phyloP scores from a whole-genome alignment of 2,113 vertebrate genomes.

The Cepphus grylle region DNA sequence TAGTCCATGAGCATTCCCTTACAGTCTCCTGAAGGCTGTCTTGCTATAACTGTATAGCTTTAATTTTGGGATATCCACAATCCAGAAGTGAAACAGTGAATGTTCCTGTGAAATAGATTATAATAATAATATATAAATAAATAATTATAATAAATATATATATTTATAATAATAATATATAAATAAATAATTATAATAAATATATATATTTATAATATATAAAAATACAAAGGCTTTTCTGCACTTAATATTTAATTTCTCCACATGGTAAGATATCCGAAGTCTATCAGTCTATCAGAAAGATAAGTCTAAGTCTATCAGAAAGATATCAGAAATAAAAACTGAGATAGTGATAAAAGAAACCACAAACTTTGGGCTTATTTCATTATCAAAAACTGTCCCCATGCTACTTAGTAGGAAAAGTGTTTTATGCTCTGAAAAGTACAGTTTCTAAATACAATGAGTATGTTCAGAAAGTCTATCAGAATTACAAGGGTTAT shows the following conservation, averaged over 20 bases:
- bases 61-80: background rate
- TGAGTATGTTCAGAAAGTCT: background rate
- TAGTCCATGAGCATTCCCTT: background rate
- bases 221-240: background rate
- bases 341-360: background rate
- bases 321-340: background rate
- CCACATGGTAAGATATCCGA: background rate
- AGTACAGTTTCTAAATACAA: background rate
- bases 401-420: background rate
- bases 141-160: too few species aligned
- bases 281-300: too few species aligned
- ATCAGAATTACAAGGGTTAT: background rate
- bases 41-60: background rate
- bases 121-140: too few species aligned
- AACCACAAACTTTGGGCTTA: background rate
- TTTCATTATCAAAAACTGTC: background rate
- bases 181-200: too few species aligned
- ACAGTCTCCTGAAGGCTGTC: background rate
- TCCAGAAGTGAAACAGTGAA: background rate
- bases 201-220: too few species aligned
- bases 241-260: background rate
- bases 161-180: too few species aligned
- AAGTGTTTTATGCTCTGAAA: background rate
- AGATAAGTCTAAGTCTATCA: too few species aligned
- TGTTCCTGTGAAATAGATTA: background rate